phyloP scores from a whole-genome alignment of 2,888 invertebrate species.

The Laothoe populi region DNA sequence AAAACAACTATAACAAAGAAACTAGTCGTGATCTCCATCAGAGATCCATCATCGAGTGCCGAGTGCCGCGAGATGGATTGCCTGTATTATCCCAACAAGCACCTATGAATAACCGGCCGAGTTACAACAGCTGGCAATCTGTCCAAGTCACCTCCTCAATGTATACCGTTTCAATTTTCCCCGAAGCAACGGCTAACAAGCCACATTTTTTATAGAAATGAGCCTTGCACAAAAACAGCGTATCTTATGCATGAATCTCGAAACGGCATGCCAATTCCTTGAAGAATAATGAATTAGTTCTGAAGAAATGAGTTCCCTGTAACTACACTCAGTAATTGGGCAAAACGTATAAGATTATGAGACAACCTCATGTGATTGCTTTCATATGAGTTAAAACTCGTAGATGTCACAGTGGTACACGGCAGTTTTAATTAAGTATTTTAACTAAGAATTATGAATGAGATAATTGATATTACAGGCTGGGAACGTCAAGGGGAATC shows the following conservation, averaged over 20 bases:
- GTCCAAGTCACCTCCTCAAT: conserved; percentile 62
- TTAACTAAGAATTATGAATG: conserved; percentile 67
- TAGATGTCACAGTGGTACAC: background rate
- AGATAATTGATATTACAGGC: conserved; percentile 79
- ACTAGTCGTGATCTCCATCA: conserved; percentile 78
- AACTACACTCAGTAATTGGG: conserved; percentile 5
- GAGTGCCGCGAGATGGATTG: conserved; percentile 75
- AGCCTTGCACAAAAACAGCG: conserved; percentile 49
- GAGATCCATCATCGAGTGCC: conserved; percentile 73
- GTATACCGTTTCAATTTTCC: conserved; percentile 59
- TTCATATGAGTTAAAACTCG: conserved; percentile 9
- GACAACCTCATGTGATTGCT: conserved; percentile 6
- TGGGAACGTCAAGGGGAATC: conserved; percentile 69
- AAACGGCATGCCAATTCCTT: conserved; percentile 30
- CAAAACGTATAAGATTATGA: background rate
- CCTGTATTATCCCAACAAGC: conserved; percentile 76
- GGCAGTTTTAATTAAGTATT: conserved; percentile 31
- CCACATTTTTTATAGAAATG: conserved; percentile 52
- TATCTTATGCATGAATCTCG: conserved; percentile 49
- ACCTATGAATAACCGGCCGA: conserved; percentile 60
- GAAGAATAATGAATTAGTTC: conserved; percentile 10
- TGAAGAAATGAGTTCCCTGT: conserved; percentile 2
- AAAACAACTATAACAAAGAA: conserved; percentile 74
- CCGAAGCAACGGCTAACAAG: conserved; percentile 60
- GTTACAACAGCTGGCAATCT: conserved; percentile 73